Evolutionary conservation across 2,797 vertebrate species (phyloP).

Genomic region (Rhyacichthys aspro): DNA sequence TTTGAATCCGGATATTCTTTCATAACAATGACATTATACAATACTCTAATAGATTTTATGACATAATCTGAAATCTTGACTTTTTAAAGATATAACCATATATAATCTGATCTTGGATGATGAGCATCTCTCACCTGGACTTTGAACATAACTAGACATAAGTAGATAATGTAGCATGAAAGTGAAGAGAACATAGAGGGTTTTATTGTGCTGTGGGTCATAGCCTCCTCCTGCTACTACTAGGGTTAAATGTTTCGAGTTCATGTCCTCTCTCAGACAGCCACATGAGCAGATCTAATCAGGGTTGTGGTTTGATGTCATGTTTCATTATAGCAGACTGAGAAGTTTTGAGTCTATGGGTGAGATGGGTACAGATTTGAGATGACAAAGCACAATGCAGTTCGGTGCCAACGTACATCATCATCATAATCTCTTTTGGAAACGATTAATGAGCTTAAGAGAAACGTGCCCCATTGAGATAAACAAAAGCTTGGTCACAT

Average conservation of each 20-base stretch:
- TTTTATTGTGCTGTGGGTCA: conserved; percentile 7
- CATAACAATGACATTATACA: too few species aligned
- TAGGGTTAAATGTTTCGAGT: conserved; percentile 43
- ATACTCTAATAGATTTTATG: too few species aligned
- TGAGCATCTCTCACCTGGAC: too few species aligned
- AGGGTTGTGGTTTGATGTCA: conserved; percentile 25
- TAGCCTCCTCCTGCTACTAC: conserved; percentile 12
- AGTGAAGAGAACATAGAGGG: conserved; percentile 15
- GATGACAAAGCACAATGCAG: conserved; percentile 43
- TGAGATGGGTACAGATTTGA: conserved; percentile 30
- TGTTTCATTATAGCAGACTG: conserved; percentile 3
- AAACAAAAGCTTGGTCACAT: conserved; percentile 24
- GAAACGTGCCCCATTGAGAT: conserved; percentile 23
- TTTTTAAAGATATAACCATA: too few species aligned
- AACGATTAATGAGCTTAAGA: conserved; percentile 66
- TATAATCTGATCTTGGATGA: too few species aligned
- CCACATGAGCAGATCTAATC: conserved; percentile 29
- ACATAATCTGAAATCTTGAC: too few species aligned
- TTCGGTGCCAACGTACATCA: conserved; percentile 16
- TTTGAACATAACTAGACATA: neutral
- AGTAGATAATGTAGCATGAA: neutral
- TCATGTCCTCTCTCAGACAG: conserved; percentile 41
- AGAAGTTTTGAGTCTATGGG: neutral
- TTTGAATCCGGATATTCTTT: too few species aligned
- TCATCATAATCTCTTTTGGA: conserved; percentile 48